A percentile compares a stretch with the other conserved stretches of the same genome.
Evolutionary conservation across 2,797 vertebrate genomes (phyloP).

Genomic region (Fringilla coelebs): DNA sequence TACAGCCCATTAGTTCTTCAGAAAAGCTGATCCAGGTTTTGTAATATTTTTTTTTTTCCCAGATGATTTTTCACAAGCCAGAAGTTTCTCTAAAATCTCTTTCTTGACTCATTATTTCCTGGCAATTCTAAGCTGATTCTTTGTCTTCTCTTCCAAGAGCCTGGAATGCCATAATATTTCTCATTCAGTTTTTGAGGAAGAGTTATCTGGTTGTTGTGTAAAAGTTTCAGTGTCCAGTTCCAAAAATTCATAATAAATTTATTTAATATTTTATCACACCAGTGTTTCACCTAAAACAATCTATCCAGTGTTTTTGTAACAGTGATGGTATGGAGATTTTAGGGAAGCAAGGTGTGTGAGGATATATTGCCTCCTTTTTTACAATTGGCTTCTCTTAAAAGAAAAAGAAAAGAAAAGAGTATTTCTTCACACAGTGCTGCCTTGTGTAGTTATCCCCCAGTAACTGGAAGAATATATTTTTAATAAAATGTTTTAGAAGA

Average conservation of each 20-base stretch:
- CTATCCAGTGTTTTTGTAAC: background rate
- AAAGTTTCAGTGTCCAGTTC: background rate
- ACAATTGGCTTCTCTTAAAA: background rate
- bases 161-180: conserved; percentile 5
- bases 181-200: conserved; percentile 17
- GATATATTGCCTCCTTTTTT: background rate
- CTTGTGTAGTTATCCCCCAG: background rate
- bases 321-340: background rate
- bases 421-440: background rate
- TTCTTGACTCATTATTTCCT: conserved; percentile 35
- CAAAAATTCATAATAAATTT: background rate
- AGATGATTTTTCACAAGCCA: conserved; percentile 13
- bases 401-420: background rate
- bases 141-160: conserved; percentile 11
- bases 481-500: background rate
- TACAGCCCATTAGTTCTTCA: background rate
- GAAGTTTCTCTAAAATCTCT: background rate
- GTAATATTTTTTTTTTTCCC: background rate
- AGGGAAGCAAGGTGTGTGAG: background rate
- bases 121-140: background rate
- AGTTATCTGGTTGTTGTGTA: background rate
- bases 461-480: conserved; percentile 1
- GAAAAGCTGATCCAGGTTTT: background rate
- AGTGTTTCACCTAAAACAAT: background rate
- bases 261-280: background rate